A percentile compares a stretch with the other conserved stretches of the same genome.
Evolutionary conservation across 2,797 vertebrate species (phyloP).

Genomic region (Tiaroga cobitis): DNA sequence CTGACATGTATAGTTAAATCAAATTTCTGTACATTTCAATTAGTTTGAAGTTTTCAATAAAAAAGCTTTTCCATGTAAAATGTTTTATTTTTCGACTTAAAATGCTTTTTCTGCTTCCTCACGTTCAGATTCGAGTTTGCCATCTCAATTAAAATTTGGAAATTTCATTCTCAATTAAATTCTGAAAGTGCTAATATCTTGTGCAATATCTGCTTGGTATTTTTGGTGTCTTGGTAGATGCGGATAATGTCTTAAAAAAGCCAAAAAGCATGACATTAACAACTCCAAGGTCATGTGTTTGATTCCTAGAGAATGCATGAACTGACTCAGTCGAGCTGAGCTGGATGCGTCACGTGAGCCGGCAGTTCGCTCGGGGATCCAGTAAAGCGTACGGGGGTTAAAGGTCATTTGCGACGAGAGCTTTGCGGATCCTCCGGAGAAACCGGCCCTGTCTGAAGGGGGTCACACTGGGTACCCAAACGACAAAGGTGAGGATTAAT

Average conservation of each 20-base stretch:
- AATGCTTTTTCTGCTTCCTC: not conserved
- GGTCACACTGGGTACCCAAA: constrained; percentile 30
- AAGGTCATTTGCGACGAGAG: constrained; percentile 34
- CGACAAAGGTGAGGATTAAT: constrained; percentile 63
- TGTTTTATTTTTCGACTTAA: not conserved
- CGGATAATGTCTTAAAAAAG: not conserved
- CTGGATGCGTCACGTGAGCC: not conserved
- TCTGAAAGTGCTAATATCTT: too few species aligned
- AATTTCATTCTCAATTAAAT: not conserved
- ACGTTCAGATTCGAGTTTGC: not conserved
- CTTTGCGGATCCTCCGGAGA: constrained; percentile 12
- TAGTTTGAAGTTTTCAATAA: too few species aligned
- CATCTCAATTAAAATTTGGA: not conserved
- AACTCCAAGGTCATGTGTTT: not conserved
- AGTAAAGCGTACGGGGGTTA: constrained; percentile 4
- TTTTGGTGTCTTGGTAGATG: not conserved
- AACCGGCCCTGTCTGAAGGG: constrained; percentile 12
- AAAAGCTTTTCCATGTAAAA: not conserved
- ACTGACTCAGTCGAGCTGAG: not conserved
- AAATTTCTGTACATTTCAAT: too few species aligned
- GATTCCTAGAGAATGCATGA: not conserved
- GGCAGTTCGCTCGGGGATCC: not conserved
- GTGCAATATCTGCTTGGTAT: too few species aligned
- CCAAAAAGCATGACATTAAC: too few species aligned
- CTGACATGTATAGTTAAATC: too few species aligned